Percentiles rank a stretch among this genome's conserved stretches.
These are phyloP conservation scores for Zophobas morio DNA, from an alignment of 1,140 invertebrate species.

Conservation along the genomic window DNA sequence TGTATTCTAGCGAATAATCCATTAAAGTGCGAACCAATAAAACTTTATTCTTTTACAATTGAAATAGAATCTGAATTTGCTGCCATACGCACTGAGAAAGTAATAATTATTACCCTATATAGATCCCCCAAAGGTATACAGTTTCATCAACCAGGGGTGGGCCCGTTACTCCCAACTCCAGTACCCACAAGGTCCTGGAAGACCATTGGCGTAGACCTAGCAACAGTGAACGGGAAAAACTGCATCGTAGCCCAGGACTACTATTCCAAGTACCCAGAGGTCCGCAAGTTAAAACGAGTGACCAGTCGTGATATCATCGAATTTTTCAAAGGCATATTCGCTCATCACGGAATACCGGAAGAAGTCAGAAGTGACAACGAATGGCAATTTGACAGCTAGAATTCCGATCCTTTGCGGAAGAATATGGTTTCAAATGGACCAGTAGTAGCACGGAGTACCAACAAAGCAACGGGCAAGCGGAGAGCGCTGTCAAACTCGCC, in stretches of 20 bases:
- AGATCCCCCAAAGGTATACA: too few relatives aligned
- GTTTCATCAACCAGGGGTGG: neutral
- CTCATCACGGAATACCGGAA: constrained; percentile 22
- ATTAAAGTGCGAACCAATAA: too few relatives aligned
- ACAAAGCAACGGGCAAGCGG: constrained; percentile 34
- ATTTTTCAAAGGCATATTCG: constrained; percentile 29
- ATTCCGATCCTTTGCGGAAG: constrained; percentile 43
- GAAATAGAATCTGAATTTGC: too few relatives aligned
- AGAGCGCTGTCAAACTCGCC: constrained; percentile 25
- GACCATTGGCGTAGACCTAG: constrained; percentile 16
- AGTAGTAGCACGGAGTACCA: constrained; percentile 22
- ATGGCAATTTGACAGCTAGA: constrained; percentile 14
- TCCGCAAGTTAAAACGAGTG: constrained; percentile 13
- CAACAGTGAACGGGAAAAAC: neutral
- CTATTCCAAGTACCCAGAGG: constrained; percentile 41
- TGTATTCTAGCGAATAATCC: too few relatives aligned
- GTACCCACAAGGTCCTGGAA: constrained; percentile 23
- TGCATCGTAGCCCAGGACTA: constrained; percentile 38
- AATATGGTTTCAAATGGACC: constrained; percentile 28
- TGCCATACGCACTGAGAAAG: too few relatives aligned
- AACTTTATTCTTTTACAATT: too few relatives aligned
- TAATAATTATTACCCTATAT: too few relatives aligned
- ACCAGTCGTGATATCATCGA: constrained; percentile 7
- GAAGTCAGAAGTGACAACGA: constrained; percentile 30
- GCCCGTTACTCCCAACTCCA: constrained; percentile 24